Percentiles rank a stretch among this genome's conserved stretches.
Conservation (phyloP, 2,888 invertebrate species). For the Conus canariensis region DNA sequence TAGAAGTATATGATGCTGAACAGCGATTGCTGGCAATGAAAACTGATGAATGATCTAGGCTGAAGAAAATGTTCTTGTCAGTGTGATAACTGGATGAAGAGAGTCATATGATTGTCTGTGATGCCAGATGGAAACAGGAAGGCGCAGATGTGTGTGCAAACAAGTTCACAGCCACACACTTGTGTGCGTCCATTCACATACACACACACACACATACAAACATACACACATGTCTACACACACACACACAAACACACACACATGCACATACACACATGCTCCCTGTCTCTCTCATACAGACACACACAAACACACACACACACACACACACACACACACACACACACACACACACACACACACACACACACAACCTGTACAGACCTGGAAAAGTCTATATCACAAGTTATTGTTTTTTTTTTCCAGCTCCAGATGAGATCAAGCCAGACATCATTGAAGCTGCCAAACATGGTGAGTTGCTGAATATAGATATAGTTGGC, state of each 20-base stretch:
- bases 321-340: neutral
- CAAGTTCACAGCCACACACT: neutral
- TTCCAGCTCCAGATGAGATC: conserved; percentile 72
- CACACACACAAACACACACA: neutral
- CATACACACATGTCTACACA: neutral
- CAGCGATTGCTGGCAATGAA: too few species aligned
- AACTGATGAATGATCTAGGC: too few species aligned
- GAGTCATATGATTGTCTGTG: too few species aligned
- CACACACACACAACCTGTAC: neutral
- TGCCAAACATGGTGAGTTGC: conserved; percentile 73
- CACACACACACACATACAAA: neutral
- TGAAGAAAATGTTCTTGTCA: too few species aligned
- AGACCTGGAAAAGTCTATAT: neutral
- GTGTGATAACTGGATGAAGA: too few species aligned
- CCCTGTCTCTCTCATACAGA: neutral
- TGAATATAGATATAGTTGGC: too few species aligned
- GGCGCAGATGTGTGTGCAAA: neutral
- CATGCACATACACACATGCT: neutral
- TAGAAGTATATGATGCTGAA: too few species aligned
- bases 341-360: conserved; percentile 1
- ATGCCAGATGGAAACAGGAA: too few species aligned
- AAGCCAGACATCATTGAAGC: conserved; percentile 77
- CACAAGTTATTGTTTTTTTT: conserved; percentile 15
- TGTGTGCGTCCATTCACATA: neutral
- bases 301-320: neutral